Conservation (phyloP, 2,113 vertebrate genomes). For the Eonycteris spelaea region DNA sequence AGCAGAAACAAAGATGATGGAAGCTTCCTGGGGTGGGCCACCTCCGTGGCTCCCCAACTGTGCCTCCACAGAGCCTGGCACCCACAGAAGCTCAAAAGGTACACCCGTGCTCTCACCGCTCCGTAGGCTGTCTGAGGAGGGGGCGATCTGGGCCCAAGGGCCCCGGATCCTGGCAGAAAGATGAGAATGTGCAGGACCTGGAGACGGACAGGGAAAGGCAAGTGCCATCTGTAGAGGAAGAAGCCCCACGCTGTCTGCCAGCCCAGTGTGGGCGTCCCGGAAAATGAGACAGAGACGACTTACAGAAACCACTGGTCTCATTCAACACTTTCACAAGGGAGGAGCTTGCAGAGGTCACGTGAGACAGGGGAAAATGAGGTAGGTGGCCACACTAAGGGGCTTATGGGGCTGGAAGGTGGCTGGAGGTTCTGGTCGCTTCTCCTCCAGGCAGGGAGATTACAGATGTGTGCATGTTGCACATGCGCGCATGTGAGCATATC, state of each 20-base stretch:
- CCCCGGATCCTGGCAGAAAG: neutral
- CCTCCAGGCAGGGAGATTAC: neutral
- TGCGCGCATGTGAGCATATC: neutral
- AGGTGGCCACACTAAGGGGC: too few relatives aligned
- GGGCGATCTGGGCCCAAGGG: neutral
- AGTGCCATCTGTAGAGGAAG: neutral
- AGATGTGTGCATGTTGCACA: neutral
- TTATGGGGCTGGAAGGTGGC: neutral
- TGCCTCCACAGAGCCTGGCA: neutral
- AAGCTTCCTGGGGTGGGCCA: neutral
- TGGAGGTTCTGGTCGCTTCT: neutral
- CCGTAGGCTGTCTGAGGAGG: neutral
- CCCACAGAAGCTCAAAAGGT: neutral
- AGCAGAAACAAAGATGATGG: neutral
- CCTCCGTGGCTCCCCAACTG: neutral
- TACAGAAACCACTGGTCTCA: neutral
- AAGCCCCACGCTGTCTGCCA: neutral
- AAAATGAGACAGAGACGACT: neutral
- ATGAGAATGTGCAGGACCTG: neutral
- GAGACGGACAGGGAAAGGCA: neutral
- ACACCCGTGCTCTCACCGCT: too few relatives aligned
- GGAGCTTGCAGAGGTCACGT: neutral
- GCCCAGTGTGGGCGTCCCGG: neutral
- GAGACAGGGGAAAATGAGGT: neutral
- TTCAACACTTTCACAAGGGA: conserved; percentile 16